Evolutionary conservation across 2,797 vertebrate genomes (phyloP).

Genomic region (Galagoides demidoff): DNA sequence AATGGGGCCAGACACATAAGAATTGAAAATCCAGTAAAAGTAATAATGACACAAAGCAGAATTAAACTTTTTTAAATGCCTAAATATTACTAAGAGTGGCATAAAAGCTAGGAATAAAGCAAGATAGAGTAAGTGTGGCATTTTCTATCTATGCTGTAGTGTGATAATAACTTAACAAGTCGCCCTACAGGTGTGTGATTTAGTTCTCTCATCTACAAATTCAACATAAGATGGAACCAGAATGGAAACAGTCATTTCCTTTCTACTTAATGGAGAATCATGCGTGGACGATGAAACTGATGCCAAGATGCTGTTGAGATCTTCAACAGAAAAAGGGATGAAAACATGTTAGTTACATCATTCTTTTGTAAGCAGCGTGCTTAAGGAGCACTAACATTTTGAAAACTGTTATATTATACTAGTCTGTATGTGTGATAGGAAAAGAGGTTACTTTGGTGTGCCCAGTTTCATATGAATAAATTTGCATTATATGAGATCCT

Average conservation of each 20-base stretch:
- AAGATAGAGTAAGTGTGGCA: not conserved
- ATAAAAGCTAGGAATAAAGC: not conserved
- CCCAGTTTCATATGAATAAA: not conserved
- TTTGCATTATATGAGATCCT: not conserved
- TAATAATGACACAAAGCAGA: not conserved
- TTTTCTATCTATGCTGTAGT: not conserved
- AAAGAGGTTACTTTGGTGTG: not conserved
- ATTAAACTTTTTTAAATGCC: not conserved
- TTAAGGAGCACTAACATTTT: not conserved
- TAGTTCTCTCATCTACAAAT: not conserved
- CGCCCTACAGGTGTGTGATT: not conserved
- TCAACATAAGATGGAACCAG: not conserved
- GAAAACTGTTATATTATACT: not conserved
- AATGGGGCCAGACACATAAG: not conserved
- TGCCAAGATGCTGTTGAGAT: not conserved
- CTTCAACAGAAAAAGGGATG: not conserved
- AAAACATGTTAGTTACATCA: not conserved
- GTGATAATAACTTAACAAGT: not conserved
- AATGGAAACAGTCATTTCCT: not conserved
- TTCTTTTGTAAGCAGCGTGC: not conserved
- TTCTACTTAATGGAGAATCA: not conserved
- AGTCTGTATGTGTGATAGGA: not conserved
- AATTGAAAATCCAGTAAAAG: constrained; percentile 14
- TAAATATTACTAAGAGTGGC: constrained; percentile 1
- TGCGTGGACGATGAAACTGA: not conserved